Evolutionary conservation across 2,797 vertebrate genomes (phyloP).

Genomic region (Sebastes aleutianus): DNA sequence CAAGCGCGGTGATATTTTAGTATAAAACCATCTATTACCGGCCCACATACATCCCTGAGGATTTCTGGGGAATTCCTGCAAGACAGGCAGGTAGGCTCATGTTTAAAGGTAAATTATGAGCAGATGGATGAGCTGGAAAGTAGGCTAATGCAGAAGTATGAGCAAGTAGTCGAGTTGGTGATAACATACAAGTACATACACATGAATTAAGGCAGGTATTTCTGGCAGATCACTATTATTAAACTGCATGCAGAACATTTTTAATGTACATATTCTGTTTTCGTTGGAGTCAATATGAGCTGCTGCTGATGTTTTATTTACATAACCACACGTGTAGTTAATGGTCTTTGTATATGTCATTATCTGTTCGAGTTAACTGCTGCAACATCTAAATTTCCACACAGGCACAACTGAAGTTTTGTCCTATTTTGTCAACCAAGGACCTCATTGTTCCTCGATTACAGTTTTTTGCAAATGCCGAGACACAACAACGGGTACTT

Average conservation of each 20-base stretch:
- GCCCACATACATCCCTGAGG: constrained; percentile 10
- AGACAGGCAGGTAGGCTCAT: background rate
- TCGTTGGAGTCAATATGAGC: background rate
- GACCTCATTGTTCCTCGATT: background rate
- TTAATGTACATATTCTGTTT: background rate
- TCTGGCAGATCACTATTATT: background rate
- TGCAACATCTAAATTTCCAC: background rate
- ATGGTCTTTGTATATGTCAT: background rate
- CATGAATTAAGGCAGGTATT: background rate
- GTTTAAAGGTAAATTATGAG: constrained; percentile 8
- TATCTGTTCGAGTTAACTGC: background rate
- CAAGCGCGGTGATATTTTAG: background rate
- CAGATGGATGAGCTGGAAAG: constrained; percentile 20
- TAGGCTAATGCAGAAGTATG: constrained; percentile 1
- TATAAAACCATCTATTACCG: background rate
- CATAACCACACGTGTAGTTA: background rate
- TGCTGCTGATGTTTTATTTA: background rate
- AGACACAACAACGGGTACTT: background rate
- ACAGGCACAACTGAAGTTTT: background rate
- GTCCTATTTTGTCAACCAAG: background rate
- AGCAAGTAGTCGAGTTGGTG: background rate
- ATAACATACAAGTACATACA: background rate
- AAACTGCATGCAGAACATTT: background rate
- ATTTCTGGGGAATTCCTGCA: constrained; percentile 3
- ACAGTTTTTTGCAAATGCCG: background rate